phyloP scores from a whole-genome alignment of 2,888 invertebrate species.

The Callimorpha dominula region DNA sequence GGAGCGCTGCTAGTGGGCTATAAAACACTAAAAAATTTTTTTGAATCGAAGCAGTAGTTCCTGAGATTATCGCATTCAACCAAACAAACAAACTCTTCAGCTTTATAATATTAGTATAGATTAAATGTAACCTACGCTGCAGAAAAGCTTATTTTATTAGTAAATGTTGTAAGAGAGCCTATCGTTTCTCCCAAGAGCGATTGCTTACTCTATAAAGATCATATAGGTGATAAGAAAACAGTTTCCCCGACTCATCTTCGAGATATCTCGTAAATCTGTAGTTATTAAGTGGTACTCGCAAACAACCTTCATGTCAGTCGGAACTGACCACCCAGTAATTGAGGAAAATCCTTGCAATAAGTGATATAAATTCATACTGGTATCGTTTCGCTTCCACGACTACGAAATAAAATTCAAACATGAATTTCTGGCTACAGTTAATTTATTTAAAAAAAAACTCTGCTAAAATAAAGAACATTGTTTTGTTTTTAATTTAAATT shows the following conservation, averaged over 20 bases:
- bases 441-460: background rate
- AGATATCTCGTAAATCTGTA: slow-evolving; percentile 7
- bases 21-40: too few relatives aligned
- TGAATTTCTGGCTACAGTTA: too few relatives aligned
- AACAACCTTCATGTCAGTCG: slow-evolving; percentile 11
- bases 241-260: background rate
- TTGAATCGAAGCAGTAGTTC: too few relatives aligned
- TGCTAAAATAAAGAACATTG: background rate
- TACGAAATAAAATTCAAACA: background rate
- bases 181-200: too few relatives aligned
- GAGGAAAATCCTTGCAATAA: slow-evolving; percentile 30
- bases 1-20: too few relatives aligned
- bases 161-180: too few relatives aligned
- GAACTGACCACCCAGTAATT: slow-evolving; percentile 28
- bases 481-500: background rate
- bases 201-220: background rate
- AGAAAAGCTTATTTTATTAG: too few relatives aligned
- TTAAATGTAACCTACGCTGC: too few relatives aligned
- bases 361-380: slow-evolving; percentile 10
- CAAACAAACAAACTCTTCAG: too few relatives aligned
- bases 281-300: slow-evolving; percentile 9
- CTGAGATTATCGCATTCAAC: too few relatives aligned
- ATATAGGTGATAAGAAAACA: background rate
- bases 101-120: too few relatives aligned
- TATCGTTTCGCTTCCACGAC: background rate